These are phyloP conservation scores for Turdus rufiventris DNA, from an alignment of 2,113 vertebrate species.

Conservation along the genomic window DNA sequence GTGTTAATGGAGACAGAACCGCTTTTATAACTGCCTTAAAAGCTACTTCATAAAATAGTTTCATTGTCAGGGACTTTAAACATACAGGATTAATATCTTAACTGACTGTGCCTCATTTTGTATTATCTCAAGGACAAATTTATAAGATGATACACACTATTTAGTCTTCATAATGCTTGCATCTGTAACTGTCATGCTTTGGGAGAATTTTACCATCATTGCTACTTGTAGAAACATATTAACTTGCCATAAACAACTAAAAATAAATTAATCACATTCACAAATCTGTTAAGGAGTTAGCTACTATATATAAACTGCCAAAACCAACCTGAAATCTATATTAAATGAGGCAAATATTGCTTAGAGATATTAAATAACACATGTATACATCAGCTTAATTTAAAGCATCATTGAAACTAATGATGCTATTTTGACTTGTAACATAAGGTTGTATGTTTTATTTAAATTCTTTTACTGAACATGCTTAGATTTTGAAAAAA, in stretches of 20 bases:
- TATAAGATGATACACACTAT: not conserved
- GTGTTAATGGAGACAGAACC: constrained; percentile 36
- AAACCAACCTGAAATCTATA: constrained; percentile 23
- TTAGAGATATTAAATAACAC: constrained; percentile 7
- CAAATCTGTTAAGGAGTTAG: not conserved
- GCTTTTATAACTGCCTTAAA: constrained; percentile 30
- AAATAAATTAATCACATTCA: constrained; percentile 35
- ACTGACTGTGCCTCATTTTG: constrained; percentile 7
- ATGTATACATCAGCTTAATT: not conserved
- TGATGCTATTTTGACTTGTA: not conserved
- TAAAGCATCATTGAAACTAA: not conserved
- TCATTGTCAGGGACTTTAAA: constrained; percentile 38
- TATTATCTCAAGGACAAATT: constrained; percentile 31
- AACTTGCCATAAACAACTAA: not conserved
- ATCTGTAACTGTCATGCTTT: not conserved
- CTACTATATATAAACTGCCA: not conserved
- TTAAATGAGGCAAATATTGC: not conserved
- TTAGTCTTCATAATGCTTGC: constrained; percentile 13
- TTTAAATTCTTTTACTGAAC: not conserved
- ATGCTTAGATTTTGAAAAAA: not conserved
- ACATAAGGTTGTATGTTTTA: not conserved
- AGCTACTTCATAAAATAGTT: constrained; percentile 50
- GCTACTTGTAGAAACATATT: not conserved
- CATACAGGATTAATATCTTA: constrained; percentile 35
- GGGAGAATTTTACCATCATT: not conserved